Base-by-base conservation (phyloP, 2,888 invertebrate species). In the Chironomus tentans region DNA sequence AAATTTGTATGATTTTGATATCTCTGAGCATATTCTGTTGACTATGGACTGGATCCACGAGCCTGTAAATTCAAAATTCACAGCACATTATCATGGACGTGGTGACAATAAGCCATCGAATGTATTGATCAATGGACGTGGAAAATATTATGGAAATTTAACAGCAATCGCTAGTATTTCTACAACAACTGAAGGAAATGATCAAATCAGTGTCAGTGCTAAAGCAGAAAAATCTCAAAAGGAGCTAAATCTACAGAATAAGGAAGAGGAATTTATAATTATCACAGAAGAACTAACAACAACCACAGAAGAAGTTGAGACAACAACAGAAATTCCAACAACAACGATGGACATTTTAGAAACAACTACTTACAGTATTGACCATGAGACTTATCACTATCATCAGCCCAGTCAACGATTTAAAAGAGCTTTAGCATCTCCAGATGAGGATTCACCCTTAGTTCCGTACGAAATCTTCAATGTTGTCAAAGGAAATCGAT, bases 31-130 rank as follows among this genome's bases (percentile, higher is more conserved):
- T 83, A 87, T 88, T 2, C 87, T 96, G 81, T 84, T 89, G 4
- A 86, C 95, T 2, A 88, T 91, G 48, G 96, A 96, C 81, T 97
- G 96, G 96, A 88, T 91, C 61, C 90, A 91, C 79, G 87, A 88
- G 77, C 83, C 90, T 3, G 89, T 92, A 0, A 86, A 90, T 15
- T 87, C 88, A 2, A 91, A 91, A 83, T 95, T 95, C 83, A 86
- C 92, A 0, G 88, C 89, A n/a, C 95, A 96, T 82, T 93, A 94
- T 81, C 94, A 95, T 81, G 90, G 92, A 0, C 85, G 86, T 22
- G 94, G 92, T 0, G 89, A 92, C 80, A 95, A 95, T 82, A 94
- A 94, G 80, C 93, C 95, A 0, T 87, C 90, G 0, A 91, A 91
- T 12, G 84, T 96, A 48, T 85, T 96, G 12, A 88, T 96, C 77